Evolutionary conservation across 2,888 invertebrate species (phyloP).

Genomic region (Formica aserva): DNA sequence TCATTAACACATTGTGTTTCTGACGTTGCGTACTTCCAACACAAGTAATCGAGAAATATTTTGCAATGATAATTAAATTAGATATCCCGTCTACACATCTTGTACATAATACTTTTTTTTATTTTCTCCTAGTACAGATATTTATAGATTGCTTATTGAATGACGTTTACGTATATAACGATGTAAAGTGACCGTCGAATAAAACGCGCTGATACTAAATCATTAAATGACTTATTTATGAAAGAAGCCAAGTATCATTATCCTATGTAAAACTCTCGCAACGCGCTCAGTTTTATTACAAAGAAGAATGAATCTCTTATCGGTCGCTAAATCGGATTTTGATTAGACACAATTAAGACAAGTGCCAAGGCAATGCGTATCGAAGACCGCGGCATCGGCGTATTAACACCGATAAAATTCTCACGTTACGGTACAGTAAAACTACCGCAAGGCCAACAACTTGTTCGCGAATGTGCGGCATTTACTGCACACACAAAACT

Average conservation of each 20-base stretch:
- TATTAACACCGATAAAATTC: slow-evolving; percentile 80
- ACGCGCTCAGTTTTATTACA: too few species aligned
- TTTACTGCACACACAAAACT: slow-evolving; percentile 52
- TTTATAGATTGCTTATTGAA: not conserved
- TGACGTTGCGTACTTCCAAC: not conserved
- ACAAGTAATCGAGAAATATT: not conserved
- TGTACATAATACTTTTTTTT: not conserved
- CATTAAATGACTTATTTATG: slow-evolving; percentile 2
- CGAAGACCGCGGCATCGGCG: slow-evolving; percentile 52
- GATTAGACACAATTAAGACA: slow-evolving; percentile 43
- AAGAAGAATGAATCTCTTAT: slow-evolving; percentile 7
- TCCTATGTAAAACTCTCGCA: not conserved
- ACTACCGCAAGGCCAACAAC: slow-evolving; percentile 82
- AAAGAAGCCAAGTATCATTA: not conserved
- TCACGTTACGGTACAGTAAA: slow-evolving; percentile 83
- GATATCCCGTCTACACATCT: not conserved
- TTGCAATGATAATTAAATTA: not conserved
- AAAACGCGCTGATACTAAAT: not conserved
- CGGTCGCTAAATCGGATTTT: not conserved
- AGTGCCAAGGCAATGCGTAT: slow-evolving; percentile 31
- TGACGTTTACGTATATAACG: not conserved
- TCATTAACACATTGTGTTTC: slow-evolving; percentile 6
- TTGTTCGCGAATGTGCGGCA: slow-evolving; percentile 68
- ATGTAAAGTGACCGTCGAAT: not conserved
- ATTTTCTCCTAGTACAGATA: not conserved